Percentiles rank a stretch among this genome's conserved stretches.
Conservation (phyloP, 2,888 invertebrate genomes). For the Leptodirus hochenwartii region DNA sequence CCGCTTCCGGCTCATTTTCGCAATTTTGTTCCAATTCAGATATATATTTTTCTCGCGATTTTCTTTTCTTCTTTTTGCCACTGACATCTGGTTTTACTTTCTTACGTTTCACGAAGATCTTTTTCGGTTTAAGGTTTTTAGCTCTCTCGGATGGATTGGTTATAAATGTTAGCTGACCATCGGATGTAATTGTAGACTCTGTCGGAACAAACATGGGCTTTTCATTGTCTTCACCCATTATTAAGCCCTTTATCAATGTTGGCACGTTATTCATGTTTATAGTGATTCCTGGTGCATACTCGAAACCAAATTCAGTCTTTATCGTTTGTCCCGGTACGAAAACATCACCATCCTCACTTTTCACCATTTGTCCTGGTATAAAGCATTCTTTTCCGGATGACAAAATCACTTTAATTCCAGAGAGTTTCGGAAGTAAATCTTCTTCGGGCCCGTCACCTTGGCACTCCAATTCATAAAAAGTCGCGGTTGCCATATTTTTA, state of each 20-base stretch:
- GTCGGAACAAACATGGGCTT: constrained; percentile 51
- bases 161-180: constrained; percentile 26
- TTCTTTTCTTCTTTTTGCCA: too few relatives aligned
- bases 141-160: constrained; percentile 23
- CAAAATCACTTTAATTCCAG: constrained; percentile 28
- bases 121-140: constrained; percentile 14
- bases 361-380: constrained; percentile 51
- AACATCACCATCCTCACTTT: constrained; percentile 47
- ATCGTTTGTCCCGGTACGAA: constrained; percentile 63
- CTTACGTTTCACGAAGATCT: constrained; percentile 11
- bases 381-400: constrained; percentile 51
- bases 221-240: constrained; percentile 38
- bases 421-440: constrained; percentile 13
- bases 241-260: constrained; percentile 53
- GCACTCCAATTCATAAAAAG: constrained; percentile 31
- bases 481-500: constrained; percentile 39
- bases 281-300: constrained; percentile 57
- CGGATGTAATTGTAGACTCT: constrained; percentile 40
- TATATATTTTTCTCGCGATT: constrained; percentile 10
- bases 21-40: constrained; percentile 1
- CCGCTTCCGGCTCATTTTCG: neutral
- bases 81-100: too few relatives aligned
- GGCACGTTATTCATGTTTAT: constrained; percentile 49
- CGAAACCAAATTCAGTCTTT: constrained; percentile 43
- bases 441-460: constrained; percentile 10